Evolutionary conservation across 1,140 invertebrate genomes (phyloP), one percentile per base, ranked within the genome.

Genomic region (Drosophila suzukii): DNA sequence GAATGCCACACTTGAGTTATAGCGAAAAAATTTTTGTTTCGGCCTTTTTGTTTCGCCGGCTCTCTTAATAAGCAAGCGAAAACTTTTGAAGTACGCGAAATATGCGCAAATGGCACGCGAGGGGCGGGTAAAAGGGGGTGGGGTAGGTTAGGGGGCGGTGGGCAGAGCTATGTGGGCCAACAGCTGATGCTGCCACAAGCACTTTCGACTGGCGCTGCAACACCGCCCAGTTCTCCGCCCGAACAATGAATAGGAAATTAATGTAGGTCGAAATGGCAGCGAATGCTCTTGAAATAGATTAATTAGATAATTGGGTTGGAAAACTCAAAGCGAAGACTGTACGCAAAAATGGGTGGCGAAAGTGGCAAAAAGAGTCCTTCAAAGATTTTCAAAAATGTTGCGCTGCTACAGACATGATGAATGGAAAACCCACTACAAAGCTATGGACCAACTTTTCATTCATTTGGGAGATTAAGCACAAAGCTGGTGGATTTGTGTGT

Each of bases 161-260:
- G n/a, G 30, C 11, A 53, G 43, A 12, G 24, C 50, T 56, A 68
- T 71, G 67, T 38, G 44, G 55, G 61, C 54, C 53, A 66, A 49
- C 56, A 70, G 60, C 60, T 71, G 61, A 41, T 51, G 66, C 59
- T 50, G 49, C 44, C 82, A 79, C 81, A 83, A 54, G 12, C 47
- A 66, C 61, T 63, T n/a, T 24, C 36, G 38, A 74, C 72, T 84
- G 81, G 71, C 79, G 81, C 55, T 83, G 80, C 70, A 75, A 57
- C 74, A 62, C 32, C n/a, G 24, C 46, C 56, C 36, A 60, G 30
- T 30, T 17, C 46, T 6, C 1, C 6, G 46, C 43, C 47, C 68
- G 78, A 75, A 77, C 82, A 86, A 86, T 86, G 82, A 86, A 88
- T 88, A 88, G 76, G 65, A 88, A 88, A 88, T 86, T 86, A 86